Evolutionary conservation across 2,113 vertebrate species (phyloP), one percentile per base, ranked within the genome.

Genomic region (Anolis sagrei): DNA sequence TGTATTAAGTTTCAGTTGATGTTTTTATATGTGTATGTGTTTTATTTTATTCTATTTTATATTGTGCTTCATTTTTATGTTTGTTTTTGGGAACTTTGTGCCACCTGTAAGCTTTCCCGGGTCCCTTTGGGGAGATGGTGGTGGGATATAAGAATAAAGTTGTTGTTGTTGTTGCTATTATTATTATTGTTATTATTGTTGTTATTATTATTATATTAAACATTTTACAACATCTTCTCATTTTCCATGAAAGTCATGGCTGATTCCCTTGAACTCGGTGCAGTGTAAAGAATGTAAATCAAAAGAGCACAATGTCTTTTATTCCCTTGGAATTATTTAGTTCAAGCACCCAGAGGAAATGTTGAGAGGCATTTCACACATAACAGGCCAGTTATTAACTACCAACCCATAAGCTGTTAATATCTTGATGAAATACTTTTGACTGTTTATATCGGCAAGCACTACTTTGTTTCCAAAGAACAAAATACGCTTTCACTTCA

Each of bases 321-420:
- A 78, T 90, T 84, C 72, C 70, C 79, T 79, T 73, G 29, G 58
- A 32, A 21, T 69, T 74, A 79, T 93, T 44, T 94, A 90, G 74
- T 87, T 90, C 83, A 86, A 86, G 83, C 18, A 82, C 18, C 48
- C 44, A 81, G 72, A 87, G 90, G 82, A 92, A 92, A 91, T 87
- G 7, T 54, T 83, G 90, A 7, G 1, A 90, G 76, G 74, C 39
- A 90, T 91, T 83, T 93, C 58, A 89, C 77, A 91, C 34, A 69
- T 61, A 92, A 91, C 14, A 93, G 86, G 73, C 10, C 49, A 84
- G 19, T 84, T 88, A 87, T 94, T 92, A 92, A 66, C 25, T 89
- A 90, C 48, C 85, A 19, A 82, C 81, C 82, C 80, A 10, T 81
- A 90, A 82, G 74, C 69, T 88, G 61, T 76, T 88, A 81, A 72